phyloP scores from a whole-genome alignment of 2,888 invertebrate genomes.

The Apantesis nais region DNA sequence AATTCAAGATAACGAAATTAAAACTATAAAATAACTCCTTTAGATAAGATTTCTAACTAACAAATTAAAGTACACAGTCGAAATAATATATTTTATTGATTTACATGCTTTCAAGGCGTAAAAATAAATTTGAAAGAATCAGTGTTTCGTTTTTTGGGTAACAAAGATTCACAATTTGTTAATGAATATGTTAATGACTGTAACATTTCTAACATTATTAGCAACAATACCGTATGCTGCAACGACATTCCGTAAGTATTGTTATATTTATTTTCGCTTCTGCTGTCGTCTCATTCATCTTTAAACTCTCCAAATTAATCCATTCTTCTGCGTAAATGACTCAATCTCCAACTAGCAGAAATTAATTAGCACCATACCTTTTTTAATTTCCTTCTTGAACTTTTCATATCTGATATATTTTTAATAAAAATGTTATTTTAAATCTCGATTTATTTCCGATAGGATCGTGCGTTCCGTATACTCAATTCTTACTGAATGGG shows the following conservation, averaged over 20 bases:
- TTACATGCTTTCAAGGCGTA: constrained; percentile 43
- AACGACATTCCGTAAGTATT: constrained; percentile 58
- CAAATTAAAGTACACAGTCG: constrained; percentile 22
- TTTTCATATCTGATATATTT: background rate
- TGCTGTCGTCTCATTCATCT: background rate
- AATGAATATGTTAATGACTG: constrained; percentile 63
- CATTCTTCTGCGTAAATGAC: background rate
- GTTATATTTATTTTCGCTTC: background rate
- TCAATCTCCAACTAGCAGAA: background rate
- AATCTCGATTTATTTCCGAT: constrained; percentile 19
- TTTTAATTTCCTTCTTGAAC: background rate
- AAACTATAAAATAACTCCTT: constrained; percentile 12
- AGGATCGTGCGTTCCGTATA: constrained; percentile 74
- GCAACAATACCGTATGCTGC: constrained; percentile 51
- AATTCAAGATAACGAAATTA: constrained; percentile 17
- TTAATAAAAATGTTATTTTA: constrained; percentile 1
- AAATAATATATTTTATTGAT: constrained; percentile 28
- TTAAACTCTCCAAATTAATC: background rate
- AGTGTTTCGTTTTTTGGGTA: constrained; percentile 41
- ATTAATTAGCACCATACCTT: background rate
- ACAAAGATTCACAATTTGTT: constrained; percentile 43
- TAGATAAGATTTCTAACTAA: background rate
- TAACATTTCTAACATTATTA: constrained; percentile 61
- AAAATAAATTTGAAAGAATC: constrained; percentile 44
- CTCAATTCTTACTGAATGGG: constrained; percentile 66